Conservation (phyloP, 2,113 vertebrate genomes). For the Oplegnathus fasciatus region DNA sequence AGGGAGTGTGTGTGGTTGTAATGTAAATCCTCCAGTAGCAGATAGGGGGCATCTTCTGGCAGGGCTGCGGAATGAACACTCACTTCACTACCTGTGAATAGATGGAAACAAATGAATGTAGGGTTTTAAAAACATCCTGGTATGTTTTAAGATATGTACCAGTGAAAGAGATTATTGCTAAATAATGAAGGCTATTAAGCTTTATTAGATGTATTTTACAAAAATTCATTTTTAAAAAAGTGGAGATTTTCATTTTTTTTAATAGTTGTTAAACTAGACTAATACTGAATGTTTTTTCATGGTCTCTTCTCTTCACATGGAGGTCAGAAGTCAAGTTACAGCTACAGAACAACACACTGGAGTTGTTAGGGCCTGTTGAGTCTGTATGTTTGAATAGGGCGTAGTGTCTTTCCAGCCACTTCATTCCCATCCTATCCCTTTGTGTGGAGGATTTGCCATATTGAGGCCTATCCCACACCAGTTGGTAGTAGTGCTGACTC, state of each 20-base stretch:
- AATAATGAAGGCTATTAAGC: neutral
- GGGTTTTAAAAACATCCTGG: neutral
- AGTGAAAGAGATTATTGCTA: neutral
- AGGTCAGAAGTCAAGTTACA: neutral
- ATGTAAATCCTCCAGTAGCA: constrained; percentile 64
- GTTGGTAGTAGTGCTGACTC: neutral
- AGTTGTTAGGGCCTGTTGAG: neutral
- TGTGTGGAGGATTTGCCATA: neutral
- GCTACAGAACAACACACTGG: neutral
- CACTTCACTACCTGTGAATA: constrained; percentile 52
- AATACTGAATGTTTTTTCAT: neutral
- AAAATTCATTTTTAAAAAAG: too few relatives aligned
- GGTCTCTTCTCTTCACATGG: neutral
- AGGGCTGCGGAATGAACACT: constrained; percentile 63
- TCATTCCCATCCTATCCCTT: neutral
- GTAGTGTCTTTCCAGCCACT: neutral
- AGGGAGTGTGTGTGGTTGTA: constrained; percentile 62
- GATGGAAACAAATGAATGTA: neutral
- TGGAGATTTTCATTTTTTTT: too few relatives aligned
- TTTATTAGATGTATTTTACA: too few relatives aligned
- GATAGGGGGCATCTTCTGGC: constrained; percentile 70
- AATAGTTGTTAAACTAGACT: neutral
- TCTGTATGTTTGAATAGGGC: neutral
- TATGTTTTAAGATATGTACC: neutral
- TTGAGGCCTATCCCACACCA: neutral